Evolutionary conservation across 1,140 invertebrate genomes (phyloP), one percentile per base, ranked within the genome.

Genomic region (Ptiloglossa arizonensis): DNA sequence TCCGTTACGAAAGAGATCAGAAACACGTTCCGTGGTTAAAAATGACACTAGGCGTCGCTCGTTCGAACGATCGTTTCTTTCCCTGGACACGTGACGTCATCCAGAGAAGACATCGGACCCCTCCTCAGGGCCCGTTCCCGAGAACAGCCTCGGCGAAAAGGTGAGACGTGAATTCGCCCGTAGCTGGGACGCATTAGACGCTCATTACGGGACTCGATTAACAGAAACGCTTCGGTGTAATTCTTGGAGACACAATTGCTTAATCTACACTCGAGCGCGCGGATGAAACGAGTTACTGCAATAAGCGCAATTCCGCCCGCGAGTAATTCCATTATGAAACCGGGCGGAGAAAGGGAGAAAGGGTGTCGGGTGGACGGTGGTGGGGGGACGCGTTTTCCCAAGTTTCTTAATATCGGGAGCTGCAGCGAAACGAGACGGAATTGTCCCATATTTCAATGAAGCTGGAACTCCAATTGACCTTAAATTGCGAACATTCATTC

Each of bases 391-490:
- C 32, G 57, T 72, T 24, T 15, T 24, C 35, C 32, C 52, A 57
- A 69, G 73, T 76, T 76, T 69, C 73, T 76, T 69, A 69, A 76
- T 76, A 76, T 69, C 73, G 52, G 32, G 41, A 35, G 41, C 35
- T 46, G 19, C 17, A 0, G 50, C 38, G 27, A 38, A 74, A 68
- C 29, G 63, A 68, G 29, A 68, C 64, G 32, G 69, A 69, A 76
- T 76, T 76, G 64, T 76, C 41, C 44, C 73, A 76, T 76, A 76
- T 76, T 76, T 69, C 73, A 59, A 69, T 41, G 63, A 68, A 24
- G 41, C 44, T 68, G 73, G 56, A 75, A 75, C 64, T 68, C 52
- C 52, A 57, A 68, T 59, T 66, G 73, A 59, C 54, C 41, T 68
- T 59, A 75, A 75, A 75, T 67, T 68, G 41, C 62, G 50, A 75